These are phyloP conservation scores for Uloborus plumipes DNA, from an alignment of 2,888 invertebrate species.

Conservation along the genomic window DNA sequence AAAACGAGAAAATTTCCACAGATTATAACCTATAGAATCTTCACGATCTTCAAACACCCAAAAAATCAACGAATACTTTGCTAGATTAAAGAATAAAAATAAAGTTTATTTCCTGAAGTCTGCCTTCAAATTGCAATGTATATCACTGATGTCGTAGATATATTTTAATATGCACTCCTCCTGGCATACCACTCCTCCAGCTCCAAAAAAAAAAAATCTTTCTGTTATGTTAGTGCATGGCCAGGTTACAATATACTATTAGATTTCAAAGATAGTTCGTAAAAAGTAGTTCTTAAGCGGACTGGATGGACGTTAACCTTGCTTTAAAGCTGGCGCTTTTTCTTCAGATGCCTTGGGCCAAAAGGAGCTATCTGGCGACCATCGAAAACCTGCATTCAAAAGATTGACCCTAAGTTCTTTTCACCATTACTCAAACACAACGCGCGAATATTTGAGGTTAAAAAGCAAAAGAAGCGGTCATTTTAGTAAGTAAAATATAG, in stretches of 20 bases:
- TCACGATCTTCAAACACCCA: no score
- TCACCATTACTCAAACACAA: constrained; percentile 52
- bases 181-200: constrained; percentile 38
- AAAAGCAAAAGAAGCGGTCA: constrained; percentile 40
- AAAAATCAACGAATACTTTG: no score
- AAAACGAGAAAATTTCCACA: no score
- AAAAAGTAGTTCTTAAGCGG: constrained; percentile 18
- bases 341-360: constrained; percentile 23
- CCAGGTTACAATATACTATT: constrained; percentile 35
- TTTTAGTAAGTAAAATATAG: constrained; percentile 35
- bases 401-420: constrained; percentile 43
- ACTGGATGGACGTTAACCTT: constrained; percentile 49
- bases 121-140: constrained; percentile 1
- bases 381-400: constrained; percentile 53
- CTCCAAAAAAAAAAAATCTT: constrained; percentile 26
- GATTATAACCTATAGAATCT: no score
- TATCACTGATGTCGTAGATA: constrained; percentile 3
- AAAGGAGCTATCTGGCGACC: constrained; percentile 36
- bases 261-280: constrained; percentile 38
- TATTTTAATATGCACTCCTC: constrained; percentile 12
- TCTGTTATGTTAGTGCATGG: not conserved
- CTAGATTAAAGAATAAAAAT: no score
- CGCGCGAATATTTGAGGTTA: constrained; percentile 46
- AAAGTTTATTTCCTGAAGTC: no score
- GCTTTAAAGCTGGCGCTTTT: constrained; percentile 43